These are phyloP conservation scores for Camelus bactrianus DNA, from an alignment of 2,113 vertebrate species.

Conservation along the genomic window DNA sequence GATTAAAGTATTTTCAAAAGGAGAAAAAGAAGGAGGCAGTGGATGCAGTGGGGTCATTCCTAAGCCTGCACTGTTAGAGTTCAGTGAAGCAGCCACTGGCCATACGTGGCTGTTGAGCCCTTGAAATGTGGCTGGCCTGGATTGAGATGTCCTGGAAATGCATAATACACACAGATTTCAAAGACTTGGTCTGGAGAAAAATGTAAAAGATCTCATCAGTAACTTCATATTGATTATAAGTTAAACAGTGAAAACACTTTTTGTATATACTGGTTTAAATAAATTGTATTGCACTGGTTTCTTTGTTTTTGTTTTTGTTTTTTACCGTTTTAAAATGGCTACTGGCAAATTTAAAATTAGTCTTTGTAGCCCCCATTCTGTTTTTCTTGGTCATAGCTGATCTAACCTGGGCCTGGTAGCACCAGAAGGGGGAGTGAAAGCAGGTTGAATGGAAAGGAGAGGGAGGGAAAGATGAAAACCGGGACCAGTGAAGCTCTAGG, in stretches of 20 bases:
- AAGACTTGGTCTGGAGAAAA: neutral
- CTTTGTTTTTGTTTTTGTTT: neutral
- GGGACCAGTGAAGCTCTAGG: neutral
- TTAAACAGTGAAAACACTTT: neutral
- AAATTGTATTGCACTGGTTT: neutral
- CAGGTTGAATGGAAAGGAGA: neutral
- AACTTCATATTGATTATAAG: neutral
- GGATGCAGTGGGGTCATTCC: too few species aligned
- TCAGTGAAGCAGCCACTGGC: neutral
- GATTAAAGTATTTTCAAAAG: neutral
- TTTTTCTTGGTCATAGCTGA: neutral
- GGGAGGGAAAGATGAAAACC: neutral
- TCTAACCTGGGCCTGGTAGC: neutral
- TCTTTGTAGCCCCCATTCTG: neutral
- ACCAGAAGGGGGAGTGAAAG: neutral
- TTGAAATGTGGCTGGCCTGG: neutral
- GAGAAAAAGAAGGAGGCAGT: neutral
- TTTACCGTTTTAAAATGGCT: conserved; percentile 4
- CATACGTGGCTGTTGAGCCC: neutral
- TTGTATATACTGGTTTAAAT: neutral
- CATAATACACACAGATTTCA: neutral
- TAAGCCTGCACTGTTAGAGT: neutral
- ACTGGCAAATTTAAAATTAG: neutral
- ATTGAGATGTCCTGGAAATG: neutral
- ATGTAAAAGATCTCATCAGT: neutral